Evolutionary conservation across 2,888 invertebrate species (phyloP).

Genomic region (Drosophila fulvimacula): DNA sequence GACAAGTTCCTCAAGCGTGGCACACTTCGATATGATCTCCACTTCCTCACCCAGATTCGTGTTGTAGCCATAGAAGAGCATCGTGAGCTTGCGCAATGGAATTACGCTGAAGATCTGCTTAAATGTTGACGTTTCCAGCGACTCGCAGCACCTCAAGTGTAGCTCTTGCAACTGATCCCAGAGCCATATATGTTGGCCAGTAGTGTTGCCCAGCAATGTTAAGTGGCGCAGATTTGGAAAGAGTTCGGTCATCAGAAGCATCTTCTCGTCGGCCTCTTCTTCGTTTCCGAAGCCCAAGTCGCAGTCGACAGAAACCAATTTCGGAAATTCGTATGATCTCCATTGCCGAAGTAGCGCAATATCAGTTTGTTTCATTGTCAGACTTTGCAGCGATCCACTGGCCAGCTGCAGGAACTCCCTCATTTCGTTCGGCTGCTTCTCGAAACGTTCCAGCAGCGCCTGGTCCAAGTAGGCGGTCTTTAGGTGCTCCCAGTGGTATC

Average conservation of each 20-base stretch:
- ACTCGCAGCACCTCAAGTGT: constrained; percentile 40
- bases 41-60: constrained; percentile 24
- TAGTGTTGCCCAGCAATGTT: constrained; percentile 26
- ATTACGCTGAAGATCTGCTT: constrained; percentile 28
- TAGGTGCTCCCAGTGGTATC: constrained; percentile 44
- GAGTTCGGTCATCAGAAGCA: constrained; percentile 36
- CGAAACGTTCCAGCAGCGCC: constrained; percentile 16
- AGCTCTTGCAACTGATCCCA: constrained; percentile 47
- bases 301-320: constrained; percentile 35
- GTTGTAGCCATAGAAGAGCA: constrained; percentile 47
- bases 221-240: constrained; percentile 55
- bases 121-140: constrained; percentile 22
- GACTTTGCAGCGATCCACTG: constrained; percentile 35
- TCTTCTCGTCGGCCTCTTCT: constrained; percentile 32
- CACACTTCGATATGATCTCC: constrained; percentile 27
- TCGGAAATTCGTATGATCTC: constrained; percentile 43
- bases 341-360: constrained; percentile 12
- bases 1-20: constrained; percentile 51
- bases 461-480: neutral
- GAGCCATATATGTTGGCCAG: constrained; percentile 46
- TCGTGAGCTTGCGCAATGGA: constrained; percentile 48
- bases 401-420: constrained; percentile 34
- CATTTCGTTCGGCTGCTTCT: constrained; percentile 24
- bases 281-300: neutral
- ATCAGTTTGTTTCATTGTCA: constrained; percentile 17